Percentiles rank a stretch among this genome's conserved stretches.
These are phyloP conservation scores for Meandrina meandrites DNA, from an alignment of 92 coral and sea anemone species.

Conservation along the genomic window DNA sequence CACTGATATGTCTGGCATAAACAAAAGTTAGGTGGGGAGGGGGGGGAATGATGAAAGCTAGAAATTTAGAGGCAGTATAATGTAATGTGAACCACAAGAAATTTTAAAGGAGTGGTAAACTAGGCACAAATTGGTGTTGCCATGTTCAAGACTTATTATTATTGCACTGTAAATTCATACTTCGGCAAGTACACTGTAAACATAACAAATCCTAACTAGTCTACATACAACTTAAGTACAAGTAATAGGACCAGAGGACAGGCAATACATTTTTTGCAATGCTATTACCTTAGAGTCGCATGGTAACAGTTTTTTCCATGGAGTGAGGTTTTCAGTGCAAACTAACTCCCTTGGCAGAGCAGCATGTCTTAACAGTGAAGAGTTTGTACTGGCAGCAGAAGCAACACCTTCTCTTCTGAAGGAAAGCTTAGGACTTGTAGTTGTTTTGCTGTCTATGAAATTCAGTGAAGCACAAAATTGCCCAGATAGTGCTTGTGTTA, in stretches of 20 bases:
- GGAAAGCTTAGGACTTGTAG: slow-evolving; percentile 83
- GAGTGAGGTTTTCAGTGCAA: slow-evolving; percentile 97
- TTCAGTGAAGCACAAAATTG: slow-evolving; percentile 98
- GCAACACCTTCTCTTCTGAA: slow-evolving; percentile 90
- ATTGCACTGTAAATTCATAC: background rate
- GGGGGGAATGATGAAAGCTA: background rate
- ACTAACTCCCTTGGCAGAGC: slow-evolving; percentile 91
- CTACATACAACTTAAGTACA: no score
- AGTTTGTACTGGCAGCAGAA: slow-evolving; percentile 50
- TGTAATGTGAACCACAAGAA: no score
- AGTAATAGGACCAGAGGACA: background rate
- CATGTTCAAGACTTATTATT: no score
- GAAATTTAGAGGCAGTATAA: background rate
- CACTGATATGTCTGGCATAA: background rate
- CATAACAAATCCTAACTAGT: no score
- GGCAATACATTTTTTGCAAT: background rate
- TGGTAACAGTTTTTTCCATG: slow-evolving; percentile 98
- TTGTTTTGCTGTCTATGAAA: slow-evolving; percentile 89
- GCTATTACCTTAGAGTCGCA: slow-evolving; percentile 90
- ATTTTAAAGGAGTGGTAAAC: no score
- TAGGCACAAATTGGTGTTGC: no score
- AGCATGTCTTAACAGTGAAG: slow-evolving; percentile 80
- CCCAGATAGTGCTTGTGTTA: slow-evolving; percentile 94
- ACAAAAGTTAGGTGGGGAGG: background rate
- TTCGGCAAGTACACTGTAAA: background rate